A percentile compares a stretch with the other conserved stretches of the same genome.
These are phyloP conservation scores for Alcis repandata DNA, from an alignment of 2,888 invertebrate species.

Conservation along the genomic window DNA sequence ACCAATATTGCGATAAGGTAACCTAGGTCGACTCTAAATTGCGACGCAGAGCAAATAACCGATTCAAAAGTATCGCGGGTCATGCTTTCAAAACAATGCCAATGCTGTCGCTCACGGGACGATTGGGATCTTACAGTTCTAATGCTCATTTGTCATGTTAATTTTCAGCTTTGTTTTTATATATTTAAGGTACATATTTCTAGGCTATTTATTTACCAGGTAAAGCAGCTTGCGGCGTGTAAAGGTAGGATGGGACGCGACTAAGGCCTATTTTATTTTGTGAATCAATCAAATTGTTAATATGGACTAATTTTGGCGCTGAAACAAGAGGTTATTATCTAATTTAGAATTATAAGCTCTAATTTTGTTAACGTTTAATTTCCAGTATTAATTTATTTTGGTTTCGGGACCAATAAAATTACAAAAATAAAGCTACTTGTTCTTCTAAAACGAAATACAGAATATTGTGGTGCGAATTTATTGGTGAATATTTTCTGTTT, in stretches of 20 bases:
- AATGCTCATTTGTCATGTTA: slow-evolving; percentile 10
- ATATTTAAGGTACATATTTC: slow-evolving; percentile 4
- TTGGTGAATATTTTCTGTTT: no score
- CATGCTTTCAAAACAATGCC: slow-evolving; percentile 57
- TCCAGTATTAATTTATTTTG: no score
- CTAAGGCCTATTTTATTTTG: no score
- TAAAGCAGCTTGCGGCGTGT: not conserved
- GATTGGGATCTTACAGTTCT: slow-evolving; percentile 24
- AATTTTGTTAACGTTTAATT: no score
- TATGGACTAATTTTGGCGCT: not conserved
- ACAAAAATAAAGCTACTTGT: no score
- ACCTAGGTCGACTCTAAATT: slow-evolving; percentile 5
- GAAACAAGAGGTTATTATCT: no score
- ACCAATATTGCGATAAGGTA: slow-evolving; percentile 29
- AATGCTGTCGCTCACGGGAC: slow-evolving; percentile 65
- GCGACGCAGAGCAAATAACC: slow-evolving; percentile 18
- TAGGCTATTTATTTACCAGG: not conserved
- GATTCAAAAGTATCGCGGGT: slow-evolving; percentile 31
- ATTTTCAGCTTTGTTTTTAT: slow-evolving; percentile 23
- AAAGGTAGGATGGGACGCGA: not conserved
- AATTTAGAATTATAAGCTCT: no score
- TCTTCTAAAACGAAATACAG: no score
- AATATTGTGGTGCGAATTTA: no score
- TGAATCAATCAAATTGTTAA: not conserved
- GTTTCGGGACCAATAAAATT: no score